Percentiles rank a stretch among this genome's conserved stretches.
phyloP scores from a whole-genome alignment of 2,797 vertebrate species.

The Chelonia mydas region DNA sequence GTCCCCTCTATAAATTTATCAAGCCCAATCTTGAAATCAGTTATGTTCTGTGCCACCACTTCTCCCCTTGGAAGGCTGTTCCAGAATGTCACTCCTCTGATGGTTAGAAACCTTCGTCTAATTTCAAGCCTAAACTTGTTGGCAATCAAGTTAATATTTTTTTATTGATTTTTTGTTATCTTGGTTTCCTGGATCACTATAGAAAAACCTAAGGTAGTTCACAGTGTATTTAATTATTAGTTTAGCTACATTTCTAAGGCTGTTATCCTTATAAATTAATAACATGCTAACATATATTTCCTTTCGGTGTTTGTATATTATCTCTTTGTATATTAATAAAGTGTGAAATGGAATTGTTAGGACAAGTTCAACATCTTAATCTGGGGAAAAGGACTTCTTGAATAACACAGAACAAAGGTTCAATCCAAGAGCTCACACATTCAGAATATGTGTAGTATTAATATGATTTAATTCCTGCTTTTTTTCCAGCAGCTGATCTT shows the following conservation, averaged over 20 bases:
- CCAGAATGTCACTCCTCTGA: too few species aligned
- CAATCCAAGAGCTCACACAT: fast-evolving
- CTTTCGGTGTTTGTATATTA: not conserved
- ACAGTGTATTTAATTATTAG: not conserved
- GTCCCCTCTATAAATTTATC: too few species aligned
- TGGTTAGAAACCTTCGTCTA: too few species aligned
- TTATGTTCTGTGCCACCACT: too few species aligned
- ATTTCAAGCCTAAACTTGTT: too few species aligned
- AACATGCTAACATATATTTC: not conserved
- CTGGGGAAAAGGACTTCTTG: fast-evolving
- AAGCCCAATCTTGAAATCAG: too few species aligned
- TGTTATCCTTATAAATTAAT: not conserved
- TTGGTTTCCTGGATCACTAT: not conserved
- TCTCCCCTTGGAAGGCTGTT: too few species aligned
- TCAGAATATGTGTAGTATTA: not conserved
- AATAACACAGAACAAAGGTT: not conserved
- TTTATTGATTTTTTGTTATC: slow-evolving; percentile 1
- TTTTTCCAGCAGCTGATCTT: not conserved
- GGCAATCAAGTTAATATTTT: not conserved
- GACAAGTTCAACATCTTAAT: not conserved
- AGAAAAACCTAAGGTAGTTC: not conserved
- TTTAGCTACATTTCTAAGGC: not conserved
- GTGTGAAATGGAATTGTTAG: not conserved
- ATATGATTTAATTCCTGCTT: not conserved
- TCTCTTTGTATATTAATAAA: not conserved